Evolutionary conservation across 2,113 vertebrate genomes (phyloP), one percentile per base, ranked within the genome.

Genomic region (Phaethon lepturus): DNA sequence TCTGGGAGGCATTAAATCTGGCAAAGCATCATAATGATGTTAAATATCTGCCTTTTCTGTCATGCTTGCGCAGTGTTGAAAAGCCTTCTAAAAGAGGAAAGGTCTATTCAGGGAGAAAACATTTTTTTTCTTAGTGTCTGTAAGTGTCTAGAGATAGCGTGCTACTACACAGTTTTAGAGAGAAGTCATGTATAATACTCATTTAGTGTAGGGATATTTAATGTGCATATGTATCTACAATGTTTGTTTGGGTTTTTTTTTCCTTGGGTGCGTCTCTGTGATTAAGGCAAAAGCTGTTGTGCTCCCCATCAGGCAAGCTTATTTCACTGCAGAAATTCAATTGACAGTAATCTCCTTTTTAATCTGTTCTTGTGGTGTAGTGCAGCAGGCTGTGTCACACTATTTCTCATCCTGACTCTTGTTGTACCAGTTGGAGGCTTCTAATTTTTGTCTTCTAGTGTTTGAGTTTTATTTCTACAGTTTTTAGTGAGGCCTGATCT

Each of bases 271-370:
- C 6, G 6, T 86, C 84, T 79, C 52, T 95, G 67, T 88, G 50
- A 96, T 95, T 92, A 95, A 95, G 92, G 77, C 55, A 91, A 67
- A 86, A 96, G 81, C 68, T 90, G 86, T 86, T 90, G 47, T 56
- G 40, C 60, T 96, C 42, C 88, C 60, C 40, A 93, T 76, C 76
- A 93, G 93, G 66, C 86, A 68, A 88, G 71, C 35, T 96, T 93
- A 72, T 95, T 95, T 92, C 88, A 64, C 44, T 67, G 64, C 64
- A 75, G 92, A 96, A 84, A 94, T 97, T 85, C 86, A 86, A 7
- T 91, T 96, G 90, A 94, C 92, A 82, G 68, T 97, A 97, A 97
- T 96, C 93, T 95, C 38, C 92, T 80, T 68, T 93, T 77, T 94
- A 86, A 94, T 95, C 95, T 95, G 10, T 76, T 82, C 66, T 90